phyloP scores from a whole-genome alignment of 2,113 vertebrate species.

The Xiphophorus hellerii region DNA sequence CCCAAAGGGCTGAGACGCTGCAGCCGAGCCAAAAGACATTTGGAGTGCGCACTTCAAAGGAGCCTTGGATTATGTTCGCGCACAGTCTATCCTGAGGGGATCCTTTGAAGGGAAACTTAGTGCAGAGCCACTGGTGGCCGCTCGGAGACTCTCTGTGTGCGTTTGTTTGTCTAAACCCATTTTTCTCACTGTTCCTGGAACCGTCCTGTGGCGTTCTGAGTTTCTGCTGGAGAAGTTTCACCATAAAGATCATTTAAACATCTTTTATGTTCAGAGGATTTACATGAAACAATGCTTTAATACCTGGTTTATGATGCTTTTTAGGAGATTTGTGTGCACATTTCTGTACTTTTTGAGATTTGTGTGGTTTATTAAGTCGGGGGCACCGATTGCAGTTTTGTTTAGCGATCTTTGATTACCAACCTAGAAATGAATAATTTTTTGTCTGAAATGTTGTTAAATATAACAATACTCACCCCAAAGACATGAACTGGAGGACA shows the following conservation, averaged over 20 bases:
- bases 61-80: constrained; percentile 79
- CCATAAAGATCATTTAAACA: constrained; percentile 40
- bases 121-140: constrained; percentile 77
- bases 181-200: constrained; percentile 69
- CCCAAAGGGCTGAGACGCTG: constrained; percentile 74
- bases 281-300: neutral
- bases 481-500: too few relatives aligned
- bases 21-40: constrained; percentile 79
- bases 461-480: too few relatives aligned
- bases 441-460: too few relatives aligned
- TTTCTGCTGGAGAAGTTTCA: constrained; percentile 47
- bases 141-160: constrained; percentile 46
- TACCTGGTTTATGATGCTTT: neutral
- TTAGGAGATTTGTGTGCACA: neutral
- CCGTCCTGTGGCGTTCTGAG: constrained; percentile 48
- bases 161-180: constrained; percentile 81
- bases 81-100: constrained; percentile 79
- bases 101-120: constrained; percentile 81
- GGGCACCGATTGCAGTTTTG: too few relatives aligned
- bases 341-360: too few relatives aligned
- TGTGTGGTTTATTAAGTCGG: too few relatives aligned
- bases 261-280: constrained; percentile 27
- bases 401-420: too few relatives aligned
- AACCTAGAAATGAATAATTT: too few relatives aligned
- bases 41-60: constrained; percentile 84